Conservation (phyloP, 1,140 invertebrate species). For the Aphaenogaster floridana region DNA sequence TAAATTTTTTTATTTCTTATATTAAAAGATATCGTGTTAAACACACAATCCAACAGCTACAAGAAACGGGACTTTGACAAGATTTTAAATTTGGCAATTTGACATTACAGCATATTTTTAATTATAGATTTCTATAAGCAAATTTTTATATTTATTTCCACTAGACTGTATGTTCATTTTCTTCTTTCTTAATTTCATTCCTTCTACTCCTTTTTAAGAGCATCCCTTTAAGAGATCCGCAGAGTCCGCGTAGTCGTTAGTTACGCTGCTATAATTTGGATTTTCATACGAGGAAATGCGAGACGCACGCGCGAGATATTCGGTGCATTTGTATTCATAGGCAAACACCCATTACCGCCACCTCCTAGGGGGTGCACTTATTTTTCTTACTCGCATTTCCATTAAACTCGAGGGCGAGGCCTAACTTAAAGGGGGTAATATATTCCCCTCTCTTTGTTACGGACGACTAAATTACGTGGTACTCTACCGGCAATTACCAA, state of each 20-base stretch:
- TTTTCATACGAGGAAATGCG: slow-evolving; percentile 49
- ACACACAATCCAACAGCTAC: neutral
- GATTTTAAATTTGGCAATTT: neutral
- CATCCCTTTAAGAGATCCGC: neutral
- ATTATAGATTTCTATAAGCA: neutral
- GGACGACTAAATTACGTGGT: slow-evolving; percentile 72
- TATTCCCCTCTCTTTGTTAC: slow-evolving; percentile 62
- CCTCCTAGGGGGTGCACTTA: slow-evolving; percentile 39
- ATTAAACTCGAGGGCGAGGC: slow-evolving; percentile 28
- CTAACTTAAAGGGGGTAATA: slow-evolving; percentile 64
- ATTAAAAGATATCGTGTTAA: neutral
- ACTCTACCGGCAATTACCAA: slow-evolving; percentile 73
- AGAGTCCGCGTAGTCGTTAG: neutral
- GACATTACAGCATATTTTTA: neutral
- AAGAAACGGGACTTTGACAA: neutral
- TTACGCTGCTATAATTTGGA: slow-evolving; percentile 33
- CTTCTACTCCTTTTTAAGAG: neutral
- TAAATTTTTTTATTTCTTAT: neutral
- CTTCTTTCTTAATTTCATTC: neutral
- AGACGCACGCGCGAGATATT: slow-evolving; percentile 34
- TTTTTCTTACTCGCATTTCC: slow-evolving; percentile 62
- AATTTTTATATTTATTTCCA: neutral
- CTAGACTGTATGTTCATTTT: neutral
- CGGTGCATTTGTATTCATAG: slow-evolving; percentile 63
- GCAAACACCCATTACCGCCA: slow-evolving; percentile 57